These are phyloP conservation scores for Lottia scabra DNA, from an alignment of 2,888 invertebrate species.

Conservation along the genomic window DNA sequence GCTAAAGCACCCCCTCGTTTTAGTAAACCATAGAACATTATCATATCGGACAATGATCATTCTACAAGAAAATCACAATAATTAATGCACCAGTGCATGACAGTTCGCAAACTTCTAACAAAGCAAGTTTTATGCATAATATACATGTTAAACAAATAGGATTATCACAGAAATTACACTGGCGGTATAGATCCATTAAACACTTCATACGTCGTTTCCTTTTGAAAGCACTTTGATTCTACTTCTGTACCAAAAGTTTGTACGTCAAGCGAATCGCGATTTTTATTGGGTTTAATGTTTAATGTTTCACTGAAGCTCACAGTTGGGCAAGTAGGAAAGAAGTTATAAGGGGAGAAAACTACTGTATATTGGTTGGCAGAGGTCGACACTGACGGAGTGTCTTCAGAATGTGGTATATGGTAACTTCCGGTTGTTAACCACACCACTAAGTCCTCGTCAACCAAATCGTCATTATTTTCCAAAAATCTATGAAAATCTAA, in stretches of 20 bases:
- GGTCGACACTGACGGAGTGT: conserved; percentile 58
- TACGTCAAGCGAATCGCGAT: conserved; percentile 28
- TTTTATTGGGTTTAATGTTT: conserved; percentile 34
- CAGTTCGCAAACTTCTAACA: too few relatives aligned
- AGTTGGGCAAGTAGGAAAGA: conserved; percentile 58
- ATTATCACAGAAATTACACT: not conserved
- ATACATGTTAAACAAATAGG: too few relatives aligned
- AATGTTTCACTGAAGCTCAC: conserved; percentile 49
- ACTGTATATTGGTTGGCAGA: conserved; percentile 46
- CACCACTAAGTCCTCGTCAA: conserved; percentile 59
- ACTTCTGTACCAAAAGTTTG: conserved; percentile 39
- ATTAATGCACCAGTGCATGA: too few relatives aligned
- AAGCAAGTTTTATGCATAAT: too few relatives aligned
- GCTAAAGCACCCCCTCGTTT: too few relatives aligned
- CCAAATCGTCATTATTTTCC: conserved; percentile 55
- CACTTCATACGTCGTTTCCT: conserved; percentile 21
- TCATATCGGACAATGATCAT: too few relatives aligned
- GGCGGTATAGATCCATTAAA: conserved; percentile 17
- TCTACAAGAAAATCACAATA: too few relatives aligned
- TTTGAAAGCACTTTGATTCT: conserved; percentile 26
- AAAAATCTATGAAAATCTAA: conserved; percentile 55
- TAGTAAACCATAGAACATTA: too few relatives aligned
- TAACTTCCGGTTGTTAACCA: conserved; percentile 60
- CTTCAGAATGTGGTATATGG: conserved; percentile 61
- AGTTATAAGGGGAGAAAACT: conserved; percentile 58